Conservation (phyloP, 92 coral and sea anemone genomes). For the Epizoanthus scotinus region DNA sequence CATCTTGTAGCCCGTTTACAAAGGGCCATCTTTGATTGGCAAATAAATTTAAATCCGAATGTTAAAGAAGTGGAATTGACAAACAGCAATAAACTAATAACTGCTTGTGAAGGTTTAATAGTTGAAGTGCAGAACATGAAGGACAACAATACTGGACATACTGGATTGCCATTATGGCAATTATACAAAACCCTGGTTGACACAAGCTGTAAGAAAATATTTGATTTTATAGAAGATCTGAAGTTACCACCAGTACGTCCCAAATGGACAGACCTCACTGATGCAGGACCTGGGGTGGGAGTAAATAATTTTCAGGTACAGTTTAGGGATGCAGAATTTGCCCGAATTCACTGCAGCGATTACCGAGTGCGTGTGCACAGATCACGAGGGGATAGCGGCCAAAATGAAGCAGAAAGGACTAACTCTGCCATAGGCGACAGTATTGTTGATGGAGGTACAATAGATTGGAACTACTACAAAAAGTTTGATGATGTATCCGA, state of each 20-base stretch:
- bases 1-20: neutral
- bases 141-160: neutral
- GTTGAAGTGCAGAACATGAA: neutral
- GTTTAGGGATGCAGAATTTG: constrained; percentile 56
- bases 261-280: constrained; percentile 50
- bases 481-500: constrained; percentile 50
- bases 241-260: constrained; percentile 24
- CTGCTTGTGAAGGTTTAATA: constrained; percentile 14
- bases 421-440: too few relatives aligned
- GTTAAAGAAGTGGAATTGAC: constrained; percentile 10
- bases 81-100: constrained; percentile 2
- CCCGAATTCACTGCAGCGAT: constrained; percentile 39
- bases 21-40: constrained; percentile 20
- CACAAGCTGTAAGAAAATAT: constrained; percentile 14
- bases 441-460: constrained; percentile 54
- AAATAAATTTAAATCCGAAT: neutral
- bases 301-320: constrained; percentile 44
- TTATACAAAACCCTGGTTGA: neutral
- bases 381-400: too few relatives aligned
- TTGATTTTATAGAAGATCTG: neutral
- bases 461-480: constrained; percentile 53
- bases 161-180: constrained; percentile 19
- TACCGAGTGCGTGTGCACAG: constrained; percentile 57
- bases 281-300: constrained; percentile 72
- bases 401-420: too few relatives aligned